A percentile compares a stretch with the other conserved stretches of the same genome.
These are phyloP conservation scores for Parnassius smintheus DNA, from an alignment of 2,888 invertebrate species.

Conservation along the genomic window DNA sequence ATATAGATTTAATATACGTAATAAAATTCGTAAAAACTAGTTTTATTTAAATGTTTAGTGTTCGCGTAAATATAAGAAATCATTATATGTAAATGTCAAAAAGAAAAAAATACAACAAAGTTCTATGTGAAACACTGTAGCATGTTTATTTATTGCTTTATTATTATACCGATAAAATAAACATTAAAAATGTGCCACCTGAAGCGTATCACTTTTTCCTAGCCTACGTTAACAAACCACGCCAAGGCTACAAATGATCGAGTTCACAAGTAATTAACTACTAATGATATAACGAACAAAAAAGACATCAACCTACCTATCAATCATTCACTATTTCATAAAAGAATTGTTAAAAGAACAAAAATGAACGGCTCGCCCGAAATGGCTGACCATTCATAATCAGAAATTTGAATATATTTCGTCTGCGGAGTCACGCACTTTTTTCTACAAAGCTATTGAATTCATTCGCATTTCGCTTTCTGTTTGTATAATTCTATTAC, in stretches of 20 bases:
- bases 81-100: no score
- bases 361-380: conserved; percentile 43
- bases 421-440: conserved; percentile 46
- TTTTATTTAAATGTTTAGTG: no score
- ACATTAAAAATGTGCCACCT: conserved; percentile 39
- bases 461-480: background rate
- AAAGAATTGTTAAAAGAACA: conserved; percentile 29
- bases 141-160: conserved; percentile 4
- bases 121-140: conserved; percentile 1
- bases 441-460: conserved; percentile 38
- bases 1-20: no score
- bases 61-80: no score
- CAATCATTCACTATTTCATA: conserved; percentile 69
- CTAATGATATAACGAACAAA: conserved; percentile 72
- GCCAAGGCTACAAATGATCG: conserved; percentile 64
- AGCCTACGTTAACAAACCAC: conserved; percentile 31
- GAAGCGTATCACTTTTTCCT: conserved; percentile 34
- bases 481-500: no score
- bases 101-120: background rate
- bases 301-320: conserved; percentile 72
- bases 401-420: conserved; percentile 64
- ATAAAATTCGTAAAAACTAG: no score
- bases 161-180: conserved; percentile 20
- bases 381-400: conserved; percentile 58
- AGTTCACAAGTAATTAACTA: conserved; percentile 74